These are phyloP conservation scores for Burhinus bistriatus DNA, from an alignment of 2,113 vertebrate species.

Conservation along the genomic window DNA sequence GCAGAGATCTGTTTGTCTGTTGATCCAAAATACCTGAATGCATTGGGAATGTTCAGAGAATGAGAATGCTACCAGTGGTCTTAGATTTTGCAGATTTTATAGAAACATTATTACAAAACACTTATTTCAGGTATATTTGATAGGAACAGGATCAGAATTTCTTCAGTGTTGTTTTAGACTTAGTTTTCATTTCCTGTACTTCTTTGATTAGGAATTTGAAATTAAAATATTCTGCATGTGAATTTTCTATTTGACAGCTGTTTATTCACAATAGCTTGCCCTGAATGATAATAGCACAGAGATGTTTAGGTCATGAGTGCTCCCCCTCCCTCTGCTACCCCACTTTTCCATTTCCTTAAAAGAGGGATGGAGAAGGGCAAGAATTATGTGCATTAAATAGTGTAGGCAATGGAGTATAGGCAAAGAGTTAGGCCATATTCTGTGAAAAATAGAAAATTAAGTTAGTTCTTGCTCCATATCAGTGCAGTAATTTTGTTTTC, in stretches of 20 bases:
- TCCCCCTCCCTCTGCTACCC: not conserved
- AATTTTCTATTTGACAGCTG: not conserved
- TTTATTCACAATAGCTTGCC: not conserved
- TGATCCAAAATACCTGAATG: not conserved
- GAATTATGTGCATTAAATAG: not conserved
- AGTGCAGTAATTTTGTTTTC: not conserved
- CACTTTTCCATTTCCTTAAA: not conserved
- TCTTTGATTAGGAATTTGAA: not conserved
- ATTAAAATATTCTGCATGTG: not conserved
- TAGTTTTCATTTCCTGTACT: not conserved
- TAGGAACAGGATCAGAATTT: not conserved
- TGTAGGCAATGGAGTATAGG: accelerated
- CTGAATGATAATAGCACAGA: not conserved
- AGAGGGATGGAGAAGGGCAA: not conserved
- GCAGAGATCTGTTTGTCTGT: not conserved
- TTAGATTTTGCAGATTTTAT: not conserved
- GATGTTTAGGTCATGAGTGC: not conserved
- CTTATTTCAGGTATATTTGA: not conserved
- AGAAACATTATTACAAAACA: not conserved
- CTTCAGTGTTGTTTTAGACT: not conserved
- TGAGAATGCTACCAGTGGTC: not conserved
- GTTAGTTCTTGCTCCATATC: not conserved
- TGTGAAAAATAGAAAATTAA: not conserved
- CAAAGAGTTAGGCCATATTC: not conserved
- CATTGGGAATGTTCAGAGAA: not conserved